Conservation (phyloP, 2,888 invertebrate species). For the Dicyrtoma fusca region DNA sequence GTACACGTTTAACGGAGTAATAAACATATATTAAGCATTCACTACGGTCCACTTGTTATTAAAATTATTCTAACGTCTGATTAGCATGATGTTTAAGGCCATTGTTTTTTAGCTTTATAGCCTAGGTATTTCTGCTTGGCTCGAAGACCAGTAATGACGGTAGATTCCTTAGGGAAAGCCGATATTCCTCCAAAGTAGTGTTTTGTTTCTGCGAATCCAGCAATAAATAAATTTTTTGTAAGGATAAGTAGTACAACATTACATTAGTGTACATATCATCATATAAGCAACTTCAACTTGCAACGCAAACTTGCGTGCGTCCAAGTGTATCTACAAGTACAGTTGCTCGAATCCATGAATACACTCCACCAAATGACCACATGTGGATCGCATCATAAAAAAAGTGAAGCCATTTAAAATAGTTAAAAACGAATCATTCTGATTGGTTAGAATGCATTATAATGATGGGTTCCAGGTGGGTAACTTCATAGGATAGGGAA, state of each 20-base stretch:
- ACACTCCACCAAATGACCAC: too few relatives aligned
- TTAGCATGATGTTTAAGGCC: neutral
- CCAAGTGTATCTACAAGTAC: too few relatives aligned
- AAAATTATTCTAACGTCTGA: neutral
- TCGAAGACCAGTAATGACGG: constrained; percentile 80
- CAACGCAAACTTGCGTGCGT: too few relatives aligned
- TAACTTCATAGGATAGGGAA: too few relatives aligned
- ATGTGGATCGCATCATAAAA: too few relatives aligned
- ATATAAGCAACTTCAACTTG: too few relatives aligned
- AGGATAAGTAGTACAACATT: constrained; percentile 8
- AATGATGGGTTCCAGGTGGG: too few relatives aligned
- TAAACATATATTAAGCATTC: neutral
- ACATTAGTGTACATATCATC: too few relatives aligned
- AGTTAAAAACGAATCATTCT: too few relatives aligned
- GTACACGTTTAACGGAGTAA: neutral
- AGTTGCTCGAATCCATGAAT: too few relatives aligned
- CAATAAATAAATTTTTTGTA: neutral
- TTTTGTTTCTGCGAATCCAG: constrained; percentile 66
- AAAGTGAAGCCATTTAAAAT: too few relatives aligned
- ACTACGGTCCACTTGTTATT: neutral
- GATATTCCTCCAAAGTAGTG: constrained; percentile 74
- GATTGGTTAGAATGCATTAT: too few relatives aligned
- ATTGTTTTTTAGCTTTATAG: constrained; percentile 65
- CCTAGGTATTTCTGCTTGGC: constrained; percentile 80
- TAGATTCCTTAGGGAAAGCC: constrained; percentile 83